Evolutionary conservation across 2,113 vertebrate genomes (phyloP).

Genomic region (Clarias gariepinus): DNA sequence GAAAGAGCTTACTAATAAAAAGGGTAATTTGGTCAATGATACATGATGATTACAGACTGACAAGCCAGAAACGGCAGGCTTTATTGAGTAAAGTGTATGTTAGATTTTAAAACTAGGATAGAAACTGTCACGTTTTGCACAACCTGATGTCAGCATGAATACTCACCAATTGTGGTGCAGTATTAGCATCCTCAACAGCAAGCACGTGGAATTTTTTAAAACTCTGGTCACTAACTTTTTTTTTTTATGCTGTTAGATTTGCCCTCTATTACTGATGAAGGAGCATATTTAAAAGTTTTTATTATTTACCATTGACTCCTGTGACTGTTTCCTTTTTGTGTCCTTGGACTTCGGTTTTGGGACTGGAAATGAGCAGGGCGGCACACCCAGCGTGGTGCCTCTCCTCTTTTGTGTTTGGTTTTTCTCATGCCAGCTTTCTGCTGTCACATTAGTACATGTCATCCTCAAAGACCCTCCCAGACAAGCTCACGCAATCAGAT

Average conservation of each 20-base stretch:
- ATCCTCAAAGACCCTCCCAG: slow-evolving; percentile 50
- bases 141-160: neutral
- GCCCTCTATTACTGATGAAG: neutral
- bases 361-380: slow-evolving; percentile 72
- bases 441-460: slow-evolving; percentile 73
- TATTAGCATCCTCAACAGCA: neutral
- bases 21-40: neutral
- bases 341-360: slow-evolving; percentile 24
- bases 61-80: neutral
- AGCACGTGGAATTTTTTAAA: neutral
- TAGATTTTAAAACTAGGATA: neutral
- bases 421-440: slow-evolving; percentile 66
- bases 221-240: neutral
- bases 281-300: neutral
- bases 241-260: neutral
- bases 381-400: slow-evolving; percentile 68
- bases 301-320: neutral
- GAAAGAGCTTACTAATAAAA: neutral
- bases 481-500: slow-evolving; percentile 20
- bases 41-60: neutral
- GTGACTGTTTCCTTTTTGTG: neutral
- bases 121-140: neutral
- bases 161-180: no score
- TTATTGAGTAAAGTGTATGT: neutral
- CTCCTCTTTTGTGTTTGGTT: slow-evolving; percentile 64